phyloP scores from a whole-genome alignment of 2,888 invertebrate genomes.

The Drosophila antonietae region DNA sequence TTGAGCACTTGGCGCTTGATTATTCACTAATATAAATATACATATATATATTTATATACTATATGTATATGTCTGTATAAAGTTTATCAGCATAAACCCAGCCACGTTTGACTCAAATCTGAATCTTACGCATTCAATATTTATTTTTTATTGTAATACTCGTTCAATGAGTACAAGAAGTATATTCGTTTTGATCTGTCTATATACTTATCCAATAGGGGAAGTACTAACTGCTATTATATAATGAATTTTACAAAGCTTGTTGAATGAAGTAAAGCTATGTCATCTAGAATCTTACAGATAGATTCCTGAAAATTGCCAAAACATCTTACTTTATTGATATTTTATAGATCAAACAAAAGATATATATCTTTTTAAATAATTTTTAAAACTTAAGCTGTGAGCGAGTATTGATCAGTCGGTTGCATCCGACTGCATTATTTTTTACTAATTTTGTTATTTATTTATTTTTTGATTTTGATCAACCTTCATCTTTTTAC shows the following conservation, averaged over 20 bases:
- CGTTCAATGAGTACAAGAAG: background rate
- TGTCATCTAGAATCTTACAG: background rate
- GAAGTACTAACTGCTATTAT: too few species aligned
- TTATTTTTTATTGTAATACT: background rate
- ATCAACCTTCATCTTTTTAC: background rate
- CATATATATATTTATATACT: slow-evolving; percentile 2
- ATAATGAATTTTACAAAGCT: background rate
- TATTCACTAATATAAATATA: background rate
- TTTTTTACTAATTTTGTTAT: background rate
- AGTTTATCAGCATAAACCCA: slow-evolving; percentile 33
- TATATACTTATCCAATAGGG: background rate
- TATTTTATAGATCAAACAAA: background rate
- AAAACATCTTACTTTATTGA: background rate
- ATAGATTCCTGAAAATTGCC: background rate
- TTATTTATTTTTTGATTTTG: background rate
- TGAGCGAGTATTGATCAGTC: slow-evolving; percentile 1
- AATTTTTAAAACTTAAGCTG: background rate
- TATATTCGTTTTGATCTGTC: background rate
- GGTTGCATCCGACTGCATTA: background rate
- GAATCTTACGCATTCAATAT: slow-evolving; percentile 5
- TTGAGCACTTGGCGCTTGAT: slow-evolving; percentile 33
- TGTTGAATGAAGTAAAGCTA: background rate
- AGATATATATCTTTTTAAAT: too few species aligned
- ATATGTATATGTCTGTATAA: slow-evolving; percentile 6
- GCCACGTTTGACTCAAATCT: slow-evolving; percentile 14